Evolutionary conservation across 2,113 vertebrate species (phyloP), one percentile per base, ranked within the genome.

Genomic region (Lampris incognitus): DNA sequence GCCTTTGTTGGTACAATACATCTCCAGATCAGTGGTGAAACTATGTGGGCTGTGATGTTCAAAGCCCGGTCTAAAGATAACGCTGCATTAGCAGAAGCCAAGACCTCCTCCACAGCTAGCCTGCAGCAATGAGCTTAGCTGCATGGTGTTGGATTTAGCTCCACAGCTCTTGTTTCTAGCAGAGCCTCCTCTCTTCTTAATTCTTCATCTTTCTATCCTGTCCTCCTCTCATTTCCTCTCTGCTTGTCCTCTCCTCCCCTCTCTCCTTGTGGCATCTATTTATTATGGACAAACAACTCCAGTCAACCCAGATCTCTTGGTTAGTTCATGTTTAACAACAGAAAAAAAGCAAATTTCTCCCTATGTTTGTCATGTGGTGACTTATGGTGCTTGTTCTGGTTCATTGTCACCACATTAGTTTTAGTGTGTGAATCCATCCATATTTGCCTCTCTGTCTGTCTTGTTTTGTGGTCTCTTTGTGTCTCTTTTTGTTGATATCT

Each of bases 41-140:
- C 64, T 42, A 62, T 56, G 77, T 79, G 77, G 69, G 64, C 41
- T 68, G 69, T 42, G 50, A 50, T 68, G 64, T 63, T 79, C 38
- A 57, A 50, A 63, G 58, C 64, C n/a, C 13, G 64, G 37, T 67
- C 76, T 79, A 73, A 79, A 79, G 64, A 79, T 79, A 68, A 66
- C 54, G 56, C 42, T 68, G 57, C 11, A 63, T 63, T 24, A 42
- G 56, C 56, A 50, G 64, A 37, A 73, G 69, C 60, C 69, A 64
- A 73, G 56, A 63, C 49, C 64, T 67, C 76, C 76, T 50, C 76
- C 76, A 79, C 76, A 68, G 44, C 9, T 56, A 42, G 64, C 76
- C 76, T 46, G 41, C 37, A 55, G 76, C 64, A 63, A 41, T 55
- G 5, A 68, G 69, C 50, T 5, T 0, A 54, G 48, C 41, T 39